Base-by-base conservation (phyloP, 1,140 invertebrate genomes). In the Caligus rogercresseyi region DNA sequence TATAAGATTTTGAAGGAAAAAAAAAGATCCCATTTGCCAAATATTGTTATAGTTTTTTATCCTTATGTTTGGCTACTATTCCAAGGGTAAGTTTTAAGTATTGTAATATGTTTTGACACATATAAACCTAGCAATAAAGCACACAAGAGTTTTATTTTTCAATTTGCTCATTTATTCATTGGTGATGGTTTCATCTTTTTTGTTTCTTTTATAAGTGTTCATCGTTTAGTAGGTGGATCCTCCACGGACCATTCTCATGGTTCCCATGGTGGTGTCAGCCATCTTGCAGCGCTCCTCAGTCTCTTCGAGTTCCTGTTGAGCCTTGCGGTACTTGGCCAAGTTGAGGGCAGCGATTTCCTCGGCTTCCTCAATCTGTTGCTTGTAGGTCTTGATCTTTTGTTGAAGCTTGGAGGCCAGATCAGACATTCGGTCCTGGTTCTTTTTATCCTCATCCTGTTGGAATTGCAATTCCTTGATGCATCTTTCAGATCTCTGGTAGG, bases 321-420 rank as follows among this genome's bases (percentile, higher is more conserved):
- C 72, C 69, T 82, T 81, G 58, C 80, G 74, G 73, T 76, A 82
- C 71, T 82, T 82, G 65, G 78, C 79, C 65, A 81, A 71, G 68
- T 80, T 81, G 43, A 79, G 70, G 67, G 77, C 78, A 67, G 80
- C 77, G 64, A 80, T 74, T 68, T 80, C 79, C 69, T 80, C 79
- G 65, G 80, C 78, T 68, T 81, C 79, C 65, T 81, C 80, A 25
- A 81, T 76, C 71, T 80, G 79, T 65, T 77, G 70, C 71, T 80
- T 80, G 72, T 79, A 81, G 18, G 73, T 73, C 69, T 79, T 81
- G 68, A 82, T 95, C 82, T 98, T 98, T 77, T 92, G 86, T 80
- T 98, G 92, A 59, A 98, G 82, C 81, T 96, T 97, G 79, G 97
- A 92, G 68, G 96, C 90, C 67, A 97, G 81, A 77, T 97, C 93